A percentile compares a stretch with the other conserved stretches of the same genome.
phyloP scores from a whole-genome alignment of 2,797 vertebrate species.

The Lerista edwardsae region DNA sequence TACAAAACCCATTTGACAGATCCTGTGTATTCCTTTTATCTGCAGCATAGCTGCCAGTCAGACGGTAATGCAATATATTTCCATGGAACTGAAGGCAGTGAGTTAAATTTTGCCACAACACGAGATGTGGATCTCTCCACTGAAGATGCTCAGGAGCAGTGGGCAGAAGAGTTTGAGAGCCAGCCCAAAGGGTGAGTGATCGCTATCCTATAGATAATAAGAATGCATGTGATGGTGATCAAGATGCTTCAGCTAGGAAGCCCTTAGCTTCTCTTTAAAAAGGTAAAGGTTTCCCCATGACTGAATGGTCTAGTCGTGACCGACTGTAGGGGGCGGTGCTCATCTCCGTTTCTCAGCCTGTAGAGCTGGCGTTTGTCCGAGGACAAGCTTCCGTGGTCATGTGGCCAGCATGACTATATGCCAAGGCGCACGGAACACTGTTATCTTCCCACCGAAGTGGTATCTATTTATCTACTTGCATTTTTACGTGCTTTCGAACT shows the following conservation, averaged over 20 bases:
- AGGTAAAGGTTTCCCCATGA: too few species aligned
- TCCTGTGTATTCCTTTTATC: slow-evolving; percentile 60
- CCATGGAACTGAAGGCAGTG: slow-evolving; percentile 88
- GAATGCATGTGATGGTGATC: background rate
- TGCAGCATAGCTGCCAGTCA: slow-evolving; percentile 96
- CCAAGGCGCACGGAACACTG: too few species aligned
- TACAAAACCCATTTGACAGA: slow-evolving; percentile 53
- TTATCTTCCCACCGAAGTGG: too few species aligned
- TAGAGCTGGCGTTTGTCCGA: too few species aligned
- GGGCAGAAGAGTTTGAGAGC: slow-evolving; percentile 97
- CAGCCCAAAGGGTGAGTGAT: slow-evolving; percentile 89
- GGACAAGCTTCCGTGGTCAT: too few species aligned
- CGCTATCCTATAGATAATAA: background rate
- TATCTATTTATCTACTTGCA: too few species aligned
- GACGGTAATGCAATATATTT: slow-evolving; percentile 97
- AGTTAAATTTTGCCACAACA: slow-evolving; percentile 91
- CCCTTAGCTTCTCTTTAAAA: slow-evolving; percentile 28
- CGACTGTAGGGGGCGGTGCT: too few species aligned
- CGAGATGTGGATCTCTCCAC: slow-evolving; percentile 92
- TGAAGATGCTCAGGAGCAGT: slow-evolving; percentile 91
- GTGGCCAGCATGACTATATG: too few species aligned
- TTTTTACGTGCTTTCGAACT: too few species aligned
- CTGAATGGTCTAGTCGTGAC: too few species aligned
- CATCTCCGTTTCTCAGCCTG: too few species aligned
- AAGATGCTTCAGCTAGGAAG: background rate